These are phyloP conservation scores for Chymomyza fuscimana DNA, from an alignment of 2,888 invertebrate genomes.

Conservation along the genomic window DNA sequence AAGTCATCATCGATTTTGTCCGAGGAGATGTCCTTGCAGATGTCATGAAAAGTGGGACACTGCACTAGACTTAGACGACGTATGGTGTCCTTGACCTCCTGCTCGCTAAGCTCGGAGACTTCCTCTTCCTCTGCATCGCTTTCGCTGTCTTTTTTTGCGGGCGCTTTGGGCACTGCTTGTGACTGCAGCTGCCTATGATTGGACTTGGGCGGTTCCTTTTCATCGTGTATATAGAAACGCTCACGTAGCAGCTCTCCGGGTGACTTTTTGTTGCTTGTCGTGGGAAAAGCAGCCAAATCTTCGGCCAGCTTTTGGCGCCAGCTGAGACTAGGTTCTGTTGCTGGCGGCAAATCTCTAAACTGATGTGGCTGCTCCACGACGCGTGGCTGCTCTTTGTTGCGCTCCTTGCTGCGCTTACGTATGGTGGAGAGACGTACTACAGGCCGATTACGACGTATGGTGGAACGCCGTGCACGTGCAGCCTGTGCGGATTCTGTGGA, in stretches of 20 bases:
- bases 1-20: constrained; percentile 81
- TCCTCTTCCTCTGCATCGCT: constrained; percentile 30
- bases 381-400: constrained; percentile 13
- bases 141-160: neutral
- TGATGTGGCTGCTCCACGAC: constrained; percentile 42
- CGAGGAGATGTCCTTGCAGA: constrained; percentile 81
- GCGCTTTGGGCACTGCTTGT: constrained; percentile 1
- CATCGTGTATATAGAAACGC: constrained; percentile 82
- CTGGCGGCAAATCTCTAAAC: constrained; percentile 67
- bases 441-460: constrained; percentile 86
- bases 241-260: constrained; percentile 88
- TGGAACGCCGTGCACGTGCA: constrained; percentile 81
- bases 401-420: constrained; percentile 74
- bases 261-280: constrained; percentile 81
- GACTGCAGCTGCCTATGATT: constrained; percentile 44
- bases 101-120: constrained; percentile 37
- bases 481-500: neutral
- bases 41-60: constrained; percentile 82
- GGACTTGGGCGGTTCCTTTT: constrained; percentile 64
- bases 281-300: constrained; percentile 78
- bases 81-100: constrained; percentile 66
- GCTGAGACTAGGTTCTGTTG: constrained; percentile 79
- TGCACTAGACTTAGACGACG: constrained; percentile 77
- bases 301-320: constrained; percentile 85
- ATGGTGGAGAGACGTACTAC: constrained; percentile 88